Base-by-base conservation (phyloP, 1,140 invertebrate genomes). In the Meloidogyne exigua region DNA sequence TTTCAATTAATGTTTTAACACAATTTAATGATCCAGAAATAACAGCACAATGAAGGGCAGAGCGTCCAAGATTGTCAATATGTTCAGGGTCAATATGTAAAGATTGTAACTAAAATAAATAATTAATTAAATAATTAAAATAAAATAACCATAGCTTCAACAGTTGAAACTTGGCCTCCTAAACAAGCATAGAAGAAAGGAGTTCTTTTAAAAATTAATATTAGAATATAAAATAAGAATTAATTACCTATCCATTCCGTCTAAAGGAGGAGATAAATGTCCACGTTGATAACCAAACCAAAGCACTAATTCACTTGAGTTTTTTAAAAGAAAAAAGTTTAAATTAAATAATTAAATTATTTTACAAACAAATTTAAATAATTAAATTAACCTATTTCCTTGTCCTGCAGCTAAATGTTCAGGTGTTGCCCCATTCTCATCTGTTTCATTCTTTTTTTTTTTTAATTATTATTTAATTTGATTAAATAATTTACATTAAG, bases 141-240 rank as follows among this genome's bases (percentile, higher is more conserved):
- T 32, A 9, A 39, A 12, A 44, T 25, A 23, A 83, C 49, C 79
- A 81, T 70, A 11, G 71, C 66, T 49, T 72, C 62, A n/a, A 84
- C 77, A 10, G 82, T 75, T 32, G 81, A 71, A 11, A 80, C 69
- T 63, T 83, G 72, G 1, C 80, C 80, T 1, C 81, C 81, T 18
- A 81, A 68, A 44, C 82, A 84, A n/a, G 80, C 80, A 36, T 81
- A 81, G 44, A 79, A 77, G 15, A 81, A 76, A 42, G 80, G 81
- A 2, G 80, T 80, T 77, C 80, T 81, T 18, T 44, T n/a, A 18
- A 67, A n/a, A 68, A 42, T n/a, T 21, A 13, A 23, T 0, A 65
- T 25, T 26, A n/a, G 62, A 75, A n/a, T 72, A n/a, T 2, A 4
- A 12, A 26, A 28, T 71, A 26, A 5, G 10, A 70, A 21, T 64